These are phyloP conservation scores for Apodemus sylvaticus DNA, from an alignment of 2,113 vertebrate species.

Conservation along the genomic window DNA sequence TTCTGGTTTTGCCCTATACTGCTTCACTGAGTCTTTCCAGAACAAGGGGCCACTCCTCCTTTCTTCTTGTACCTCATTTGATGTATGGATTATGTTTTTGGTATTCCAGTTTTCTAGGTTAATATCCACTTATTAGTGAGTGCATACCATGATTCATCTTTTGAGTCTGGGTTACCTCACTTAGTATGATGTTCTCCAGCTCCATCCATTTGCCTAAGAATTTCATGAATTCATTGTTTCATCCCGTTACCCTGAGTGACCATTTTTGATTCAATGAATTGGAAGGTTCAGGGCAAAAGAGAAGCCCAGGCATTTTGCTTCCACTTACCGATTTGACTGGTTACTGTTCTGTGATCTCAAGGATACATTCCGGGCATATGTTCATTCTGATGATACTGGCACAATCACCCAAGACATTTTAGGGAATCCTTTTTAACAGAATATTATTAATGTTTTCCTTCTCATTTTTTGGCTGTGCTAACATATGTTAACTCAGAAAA, in stretches of 20 bases:
- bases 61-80: no score
- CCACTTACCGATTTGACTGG: background rate
- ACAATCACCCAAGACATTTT: slow-evolving; percentile 65
- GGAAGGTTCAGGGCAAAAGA: background rate
- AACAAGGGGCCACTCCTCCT: no score
- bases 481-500: slow-evolving; percentile 82
- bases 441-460: slow-evolving; percentile 81
- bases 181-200: no score
- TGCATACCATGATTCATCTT: no score
- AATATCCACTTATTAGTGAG: no score
- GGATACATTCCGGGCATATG: background rate
- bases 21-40: no score
- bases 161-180: no score
- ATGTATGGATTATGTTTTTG: no score
- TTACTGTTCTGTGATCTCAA: background rate
- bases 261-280: background rate
- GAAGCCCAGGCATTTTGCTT: background rate
- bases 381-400: background rate
- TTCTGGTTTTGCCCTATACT: no score
- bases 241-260: background rate
- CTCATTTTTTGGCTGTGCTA: slow-evolving; percentile 82
- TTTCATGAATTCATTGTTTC: no score
- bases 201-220: no score
- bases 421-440: slow-evolving; percentile 67
- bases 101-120: no score